Evolutionary conservation across 2,797 vertebrate genomes (phyloP), one percentile per base, ranked within the genome.

Genomic region (Propithecus deckenii): DNA sequence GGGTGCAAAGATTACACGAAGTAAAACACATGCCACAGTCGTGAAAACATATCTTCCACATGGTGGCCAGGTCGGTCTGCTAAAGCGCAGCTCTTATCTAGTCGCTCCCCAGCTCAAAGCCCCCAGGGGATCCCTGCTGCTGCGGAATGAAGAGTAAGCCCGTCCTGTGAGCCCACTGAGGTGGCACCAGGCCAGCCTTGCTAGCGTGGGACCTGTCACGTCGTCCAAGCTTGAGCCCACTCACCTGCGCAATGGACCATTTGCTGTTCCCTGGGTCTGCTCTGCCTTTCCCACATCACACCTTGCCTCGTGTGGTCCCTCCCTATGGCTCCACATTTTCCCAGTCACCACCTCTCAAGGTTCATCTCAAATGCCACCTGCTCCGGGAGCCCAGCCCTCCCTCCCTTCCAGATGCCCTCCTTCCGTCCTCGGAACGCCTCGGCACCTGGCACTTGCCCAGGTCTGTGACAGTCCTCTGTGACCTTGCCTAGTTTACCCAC

Each of bases 151-250:
- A 80, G 84, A 35, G 28, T 18, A n/a, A 63, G 2, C 50, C 32
- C 2, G 2, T 18, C 32, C 69, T 8, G 3, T 3, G 38, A n/a
- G 55, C 38, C 48, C 35, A 17, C 17, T 11, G 18, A 12, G 3
- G 22, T 8, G 41, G 13, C 17, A 28, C 63, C 81, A 20, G 38
- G 67, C 17, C 83, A n/a, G n/a, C 22, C 35, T 38, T 5, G 23
- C 17, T 25, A 48, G 43, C 0, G 0, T 6, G n/a, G 46, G 32
- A 69, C 13, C 32, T 20, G 0, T 0, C 57, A 4, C 10, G 4
- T 7, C 18, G 20, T 25, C 28, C 0, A 5, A 1, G 43, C 30
- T 38, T 43, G 74, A 61, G 30, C 32, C 32, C 22, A 2, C 38
- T 3, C 5, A 5, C 61, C 86, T 57, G 46, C 3, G 75, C 74